These are phyloP conservation scores for Columba livia DNA, from an alignment of 2,113 vertebrate genomes.

Conservation along the genomic window DNA sequence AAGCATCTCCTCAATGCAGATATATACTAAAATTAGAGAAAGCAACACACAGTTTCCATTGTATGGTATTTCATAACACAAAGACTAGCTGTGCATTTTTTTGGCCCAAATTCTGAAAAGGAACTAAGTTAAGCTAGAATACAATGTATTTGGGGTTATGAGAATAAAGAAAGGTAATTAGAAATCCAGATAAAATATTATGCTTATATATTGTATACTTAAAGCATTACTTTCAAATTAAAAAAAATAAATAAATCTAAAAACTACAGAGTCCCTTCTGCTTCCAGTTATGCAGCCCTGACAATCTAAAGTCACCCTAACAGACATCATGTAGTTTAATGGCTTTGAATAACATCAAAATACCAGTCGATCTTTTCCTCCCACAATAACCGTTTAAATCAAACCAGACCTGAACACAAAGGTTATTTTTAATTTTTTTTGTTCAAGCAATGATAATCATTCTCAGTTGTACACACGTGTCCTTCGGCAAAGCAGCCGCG, in stretches of 20 bases:
- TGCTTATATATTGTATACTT: background rate
- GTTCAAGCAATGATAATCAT: background rate
- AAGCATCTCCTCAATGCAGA: background rate
- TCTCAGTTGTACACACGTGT: background rate
- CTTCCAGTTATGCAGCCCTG: background rate
- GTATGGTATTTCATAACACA: background rate
- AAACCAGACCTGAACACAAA: background rate
- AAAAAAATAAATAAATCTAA: background rate
- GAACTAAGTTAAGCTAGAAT: background rate
- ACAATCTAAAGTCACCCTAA: background rate
- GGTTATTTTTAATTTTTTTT: background rate
- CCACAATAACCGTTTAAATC: background rate
- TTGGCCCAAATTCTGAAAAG: background rate
- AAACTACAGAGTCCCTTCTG: background rate
- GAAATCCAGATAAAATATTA: background rate
- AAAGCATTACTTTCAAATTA: background rate
- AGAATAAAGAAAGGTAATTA: background rate
- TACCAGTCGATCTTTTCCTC: background rate
- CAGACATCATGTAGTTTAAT: background rate
- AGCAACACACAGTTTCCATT: background rate
- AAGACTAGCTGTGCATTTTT: background rate
- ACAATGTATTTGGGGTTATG: background rate
- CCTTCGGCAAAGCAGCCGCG: background rate
- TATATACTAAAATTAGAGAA: background rate
- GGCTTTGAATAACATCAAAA: background rate